A percentile compares a stretch with the other conserved stretches of the same genome.
These are phyloP conservation scores for Tetheella fluctuosa DNA, from an alignment of 2,888 invertebrate genomes.

Conservation along the genomic window DNA sequence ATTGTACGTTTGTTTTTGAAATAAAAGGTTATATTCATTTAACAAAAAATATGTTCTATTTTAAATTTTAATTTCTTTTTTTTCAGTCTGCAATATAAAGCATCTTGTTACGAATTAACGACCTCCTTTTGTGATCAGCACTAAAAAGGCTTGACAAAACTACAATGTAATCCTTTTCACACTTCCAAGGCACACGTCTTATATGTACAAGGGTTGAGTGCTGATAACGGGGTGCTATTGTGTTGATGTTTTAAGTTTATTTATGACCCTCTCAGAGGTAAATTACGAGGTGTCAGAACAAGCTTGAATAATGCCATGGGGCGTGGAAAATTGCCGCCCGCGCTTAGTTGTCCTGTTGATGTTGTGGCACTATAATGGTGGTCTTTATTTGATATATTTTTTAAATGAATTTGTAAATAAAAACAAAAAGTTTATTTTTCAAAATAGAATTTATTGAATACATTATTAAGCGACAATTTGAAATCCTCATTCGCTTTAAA, in stretches of 20 bases:
- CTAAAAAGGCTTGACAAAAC: background rate
- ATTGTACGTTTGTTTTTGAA: too few species aligned
- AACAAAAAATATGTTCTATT: too few species aligned
- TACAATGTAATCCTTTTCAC: conserved; percentile 15
- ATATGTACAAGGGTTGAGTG: conserved; percentile 30
- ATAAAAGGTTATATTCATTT: too few species aligned
- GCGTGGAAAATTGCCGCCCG: conserved; percentile 2
- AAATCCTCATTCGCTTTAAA: too few species aligned
- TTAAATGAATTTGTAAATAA: background rate
- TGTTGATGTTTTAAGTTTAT: conserved; percentile 41
- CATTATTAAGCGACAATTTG: too few species aligned
- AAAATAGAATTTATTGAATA: too few species aligned
- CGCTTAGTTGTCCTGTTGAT: background rate
- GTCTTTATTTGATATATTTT: background rate
- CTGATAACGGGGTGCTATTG: conserved; percentile 26
- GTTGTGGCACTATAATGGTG: too few species aligned
- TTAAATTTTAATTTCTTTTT: too few species aligned
- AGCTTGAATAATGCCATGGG: conserved; percentile 18
- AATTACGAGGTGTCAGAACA: conserved; percentile 39
- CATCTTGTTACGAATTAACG: background rate
- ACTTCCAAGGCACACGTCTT: conserved; percentile 23
- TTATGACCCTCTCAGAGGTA: conserved; percentile 28
- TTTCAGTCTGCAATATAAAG: too few species aligned
- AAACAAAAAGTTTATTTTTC: too few species aligned
- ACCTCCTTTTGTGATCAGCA: background rate